Base-by-base conservation (phyloP, 2,888 invertebrate genomes). In the Danaus chrysippus region DNA sequence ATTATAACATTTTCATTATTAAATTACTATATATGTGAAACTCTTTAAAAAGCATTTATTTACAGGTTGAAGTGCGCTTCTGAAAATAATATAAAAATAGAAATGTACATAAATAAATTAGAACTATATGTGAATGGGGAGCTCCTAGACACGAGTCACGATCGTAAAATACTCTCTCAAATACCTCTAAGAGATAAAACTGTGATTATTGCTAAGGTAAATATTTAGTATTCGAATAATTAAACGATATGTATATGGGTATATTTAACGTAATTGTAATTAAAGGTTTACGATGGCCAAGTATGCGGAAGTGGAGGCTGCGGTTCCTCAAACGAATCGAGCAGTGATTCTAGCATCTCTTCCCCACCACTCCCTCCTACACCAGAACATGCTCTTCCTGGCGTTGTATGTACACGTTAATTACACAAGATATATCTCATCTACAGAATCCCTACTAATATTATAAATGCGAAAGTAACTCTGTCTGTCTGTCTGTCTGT, bases 331-430 rank as follows among this genome's bases (percentile, higher is more conserved):
- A 91, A 91, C 60, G 99, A 98, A 79, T 97, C 97, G 61, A 97
- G 97, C 76, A 97, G 97, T 62, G 98, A 98, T 82, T 98, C 98
- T 71, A 98, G 98, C 62, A 96, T 97, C 2, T 96, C 97, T 2
- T 98, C 98, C 0, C 98, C 98, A 1, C 97, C 97, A 69, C 93
- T 96, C 78, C 94, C 95, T 0, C 96, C 95, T 73, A 97, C 97
- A 76, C 96, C 96, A 0, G 99, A 99, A 87, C 95, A 94, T 77
- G 94, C 95, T 70, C 87, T 99, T 71, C 98, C 98, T 11, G 98
- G 98, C 63, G 97, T 98, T 73, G 96, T 97, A 81, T 92, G 94
- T 92, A 72, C 60, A 41, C 34, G 11, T 58, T 13, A 54, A 15
- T 34, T 46, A 46, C 34, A 1, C 23, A 34, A 23, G 23, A 23